Evolutionary conservation across 2,113 vertebrate genomes (phyloP), one percentile per base, ranked within the genome.

Genomic region (Arenaria interpres): DNA sequence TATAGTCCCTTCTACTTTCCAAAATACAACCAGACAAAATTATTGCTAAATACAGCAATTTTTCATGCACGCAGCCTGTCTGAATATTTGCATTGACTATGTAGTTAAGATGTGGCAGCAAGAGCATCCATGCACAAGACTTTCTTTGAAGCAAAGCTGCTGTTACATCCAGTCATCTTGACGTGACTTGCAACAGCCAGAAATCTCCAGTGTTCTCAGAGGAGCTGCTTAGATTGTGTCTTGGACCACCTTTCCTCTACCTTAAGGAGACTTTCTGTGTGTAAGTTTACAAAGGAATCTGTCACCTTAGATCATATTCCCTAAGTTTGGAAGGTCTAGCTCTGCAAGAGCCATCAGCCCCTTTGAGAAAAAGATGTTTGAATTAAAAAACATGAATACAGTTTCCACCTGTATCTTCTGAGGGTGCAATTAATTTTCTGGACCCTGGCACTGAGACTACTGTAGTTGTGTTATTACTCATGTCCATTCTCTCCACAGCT

Each of bases 61-160:
- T 74, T 68, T 8, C n/a, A 28, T 48, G 66, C 46, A 37, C 0
- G 0, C 17, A 30, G 22, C 14, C 37, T 23, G 13, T 18, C 24
- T 59, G 41, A 75, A 35, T 75, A 72, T 37, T 37, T 46, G 33
- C 37, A 45, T 5, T 12, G 27, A 25, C 33, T 25, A 9, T 0
- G 4, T 25, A 27, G 30, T 17, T 50, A 56, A 62, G 22, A 28
- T 13, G 15, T 4, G n/a, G 59, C 27, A 69, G 22, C n/a, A 56
- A 37, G 23, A 66, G 56, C 9, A 50, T 18, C 30, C 10, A 7
- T 10, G 37, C 6, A 41, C 45, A 30, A 32, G 28, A 20, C 24
- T 46, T 83, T 48, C 45, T 66, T 39, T 0, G 6, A 28, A 59
- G 19, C 43, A 60, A 75, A 75, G 45, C 33, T 28, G 13, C 46